Percentiles rank a stretch among this genome's conserved stretches.
Evolutionary conservation across 1,140 invertebrate genomes (phyloP).

Genomic region (Drosophila arizonae): DNA sequence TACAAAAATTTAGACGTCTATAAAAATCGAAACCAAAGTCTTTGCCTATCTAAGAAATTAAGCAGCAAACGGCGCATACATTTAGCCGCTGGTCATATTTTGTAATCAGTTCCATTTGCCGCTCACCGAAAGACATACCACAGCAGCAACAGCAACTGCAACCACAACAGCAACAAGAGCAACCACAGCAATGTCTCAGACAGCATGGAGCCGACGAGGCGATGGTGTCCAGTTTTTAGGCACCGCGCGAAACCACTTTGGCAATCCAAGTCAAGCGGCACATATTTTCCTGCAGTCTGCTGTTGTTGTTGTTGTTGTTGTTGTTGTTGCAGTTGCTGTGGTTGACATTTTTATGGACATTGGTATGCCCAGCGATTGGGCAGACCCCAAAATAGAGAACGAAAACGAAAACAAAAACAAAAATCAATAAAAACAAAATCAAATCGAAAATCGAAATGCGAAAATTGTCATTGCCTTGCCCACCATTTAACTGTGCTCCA

Average conservation of each 20-base stretch:
- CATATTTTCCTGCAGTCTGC: conserved; percentile 14
- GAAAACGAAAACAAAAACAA: conserved; percentile 14
- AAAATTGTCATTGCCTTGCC: conserved; percentile 47
- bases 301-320: neutral
- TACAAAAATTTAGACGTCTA: conserved; percentile 21
- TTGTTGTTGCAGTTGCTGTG: conserved; percentile 19
- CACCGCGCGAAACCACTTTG: conserved; percentile 42
- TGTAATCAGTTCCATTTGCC: conserved; percentile 81
- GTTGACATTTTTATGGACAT: conserved; percentile 71
- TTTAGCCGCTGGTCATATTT: conserved; percentile 80
- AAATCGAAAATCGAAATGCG: conserved; percentile 28
- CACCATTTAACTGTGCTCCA: conserved; percentile 34
- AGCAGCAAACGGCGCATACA: conserved; percentile 77
- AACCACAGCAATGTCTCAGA: conserved; percentile 63
- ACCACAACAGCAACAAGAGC: conserved; percentile 6
- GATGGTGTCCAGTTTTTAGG: conserved; percentile 43
- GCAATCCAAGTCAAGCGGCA: conserved; percentile 42
- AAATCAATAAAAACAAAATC: neutral
- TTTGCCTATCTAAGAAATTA: conserved; percentile 73
- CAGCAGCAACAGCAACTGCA: conserved; percentile 37
- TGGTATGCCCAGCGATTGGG: conserved; percentile 33
- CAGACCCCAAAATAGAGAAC: conserved; percentile 1
- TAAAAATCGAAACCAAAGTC: conserved; percentile 12
- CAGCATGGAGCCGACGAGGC: conserved; percentile 46
- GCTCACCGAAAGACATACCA: conserved; percentile 81